A percentile compares a stretch with the other conserved stretches of the same genome.
Evolutionary conservation across 2,797 vertebrate species (phyloP).

Genomic region (Geotrypetes seraphini): DNA sequence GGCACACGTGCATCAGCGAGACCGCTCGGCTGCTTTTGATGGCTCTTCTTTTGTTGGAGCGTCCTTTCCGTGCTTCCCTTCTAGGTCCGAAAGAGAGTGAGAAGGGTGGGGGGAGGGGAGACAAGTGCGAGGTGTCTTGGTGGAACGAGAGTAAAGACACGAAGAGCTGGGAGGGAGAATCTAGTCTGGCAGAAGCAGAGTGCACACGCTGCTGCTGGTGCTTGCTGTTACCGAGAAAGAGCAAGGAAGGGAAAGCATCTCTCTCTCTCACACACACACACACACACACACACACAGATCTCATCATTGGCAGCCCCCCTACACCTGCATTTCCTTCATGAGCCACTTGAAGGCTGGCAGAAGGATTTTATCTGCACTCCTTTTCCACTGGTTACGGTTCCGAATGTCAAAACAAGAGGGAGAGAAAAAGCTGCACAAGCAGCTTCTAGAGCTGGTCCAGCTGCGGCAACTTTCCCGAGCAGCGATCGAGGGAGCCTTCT

Average conservation of each 20-base stretch:
- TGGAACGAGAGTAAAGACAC: conserved; percentile 27
- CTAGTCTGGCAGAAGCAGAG: too few relatives aligned
- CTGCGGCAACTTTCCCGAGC: too few relatives aligned
- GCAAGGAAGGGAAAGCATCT: too few relatives aligned
- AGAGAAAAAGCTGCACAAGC: not conserved
- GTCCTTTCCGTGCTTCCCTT: too few relatives aligned
- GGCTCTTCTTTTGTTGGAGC: too few relatives aligned
- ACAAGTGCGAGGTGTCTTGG: conserved; percentile 25
- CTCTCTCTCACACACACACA: too few relatives aligned
- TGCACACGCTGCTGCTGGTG: conserved; percentile 28
- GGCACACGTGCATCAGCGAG: conserved; percentile 30
- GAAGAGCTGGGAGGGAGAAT: conserved; percentile 40
- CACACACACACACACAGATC: too few relatives aligned
- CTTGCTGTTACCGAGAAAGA: conserved; percentile 25
- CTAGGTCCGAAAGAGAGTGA: conserved; percentile 48
- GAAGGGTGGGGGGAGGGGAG: conserved; percentile 31
- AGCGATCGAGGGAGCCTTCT: too few relatives aligned
- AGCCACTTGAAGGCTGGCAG: conserved; percentile 71
- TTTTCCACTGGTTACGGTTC: not conserved
- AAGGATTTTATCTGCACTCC: not conserved
- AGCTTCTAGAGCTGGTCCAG: not conserved
- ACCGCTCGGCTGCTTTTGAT: too few relatives aligned
- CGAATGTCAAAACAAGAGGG: not conserved
- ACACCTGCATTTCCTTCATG: conserved; percentile 63
- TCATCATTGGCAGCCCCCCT: not conserved